phyloP scores from a whole-genome alignment of 2,113 vertebrate genomes.

The Chlorodrepanis virens region DNA sequence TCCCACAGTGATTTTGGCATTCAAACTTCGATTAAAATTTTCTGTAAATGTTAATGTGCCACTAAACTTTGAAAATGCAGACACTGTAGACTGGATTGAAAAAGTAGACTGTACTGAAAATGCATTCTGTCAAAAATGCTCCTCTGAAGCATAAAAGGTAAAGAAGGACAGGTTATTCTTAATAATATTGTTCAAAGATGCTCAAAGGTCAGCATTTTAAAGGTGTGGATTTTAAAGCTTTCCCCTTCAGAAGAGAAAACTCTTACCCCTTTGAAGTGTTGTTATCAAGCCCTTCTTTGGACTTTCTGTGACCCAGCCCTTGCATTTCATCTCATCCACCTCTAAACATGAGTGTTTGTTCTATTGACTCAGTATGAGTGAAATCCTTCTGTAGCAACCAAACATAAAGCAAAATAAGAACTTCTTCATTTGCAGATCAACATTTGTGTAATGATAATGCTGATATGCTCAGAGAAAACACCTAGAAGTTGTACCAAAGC shows the following conservation, averaged over 20 bases:
- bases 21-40: background rate
- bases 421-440: background rate
- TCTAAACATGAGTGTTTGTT: background rate
- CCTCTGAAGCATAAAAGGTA: background rate
- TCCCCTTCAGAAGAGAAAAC: background rate
- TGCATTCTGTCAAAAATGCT: background rate
- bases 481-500: background rate
- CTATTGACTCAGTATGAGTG: background rate
- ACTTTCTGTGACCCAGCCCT: background rate
- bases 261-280: background rate
- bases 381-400: background rate
- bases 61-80: conserved; percentile 1
- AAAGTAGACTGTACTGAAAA: background rate
- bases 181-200: background rate
- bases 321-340: background rate
- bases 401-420: background rate
- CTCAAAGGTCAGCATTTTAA: background rate
- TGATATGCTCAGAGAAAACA: background rate
- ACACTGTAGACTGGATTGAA: background rate
- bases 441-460: background rate
- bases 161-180: background rate
- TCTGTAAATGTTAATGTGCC: conserved; percentile 8
- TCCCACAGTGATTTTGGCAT: background rate
- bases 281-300: background rate
- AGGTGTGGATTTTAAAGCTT: background rate